Conservation (phyloP, 1,140 invertebrate species). For the Diprion similis region DNA sequence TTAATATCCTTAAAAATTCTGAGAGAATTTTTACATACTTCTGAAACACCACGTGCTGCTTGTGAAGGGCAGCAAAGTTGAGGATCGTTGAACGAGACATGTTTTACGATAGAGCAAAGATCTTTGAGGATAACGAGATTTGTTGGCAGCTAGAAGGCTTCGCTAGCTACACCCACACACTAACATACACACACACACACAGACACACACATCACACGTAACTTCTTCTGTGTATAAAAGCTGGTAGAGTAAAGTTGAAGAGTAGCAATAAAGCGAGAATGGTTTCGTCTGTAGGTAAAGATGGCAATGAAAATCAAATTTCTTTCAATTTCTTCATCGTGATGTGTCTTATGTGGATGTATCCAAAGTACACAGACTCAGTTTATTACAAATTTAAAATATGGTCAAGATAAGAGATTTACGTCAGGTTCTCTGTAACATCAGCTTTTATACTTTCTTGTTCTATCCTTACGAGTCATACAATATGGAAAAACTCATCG, state of each 20-base stretch:
- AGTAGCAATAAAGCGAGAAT: neutral
- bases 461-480: too few species aligned
- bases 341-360: too few species aligned
- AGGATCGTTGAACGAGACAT: neutral
- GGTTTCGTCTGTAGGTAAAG: neutral
- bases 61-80: neutral
- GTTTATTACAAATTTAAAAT: too few species aligned
- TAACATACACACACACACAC: neutral
- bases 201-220: too few species aligned
- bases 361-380: too few species aligned
- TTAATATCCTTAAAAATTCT: too few species aligned
- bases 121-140: conserved; percentile 5
- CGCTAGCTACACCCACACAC: neutral
- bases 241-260: neutral
- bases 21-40: neutral
- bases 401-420: too few species aligned
- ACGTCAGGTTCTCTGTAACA: too few species aligned
- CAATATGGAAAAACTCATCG: too few species aligned
- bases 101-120: neutral
- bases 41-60: neutral
- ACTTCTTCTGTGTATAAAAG: too few species aligned
- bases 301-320: conserved; percentile 1
- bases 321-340: neutral
- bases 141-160: neutral
- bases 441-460: too few species aligned